Percentiles rank a stretch among this genome's conserved stretches.
Evolutionary conservation across 2,888 invertebrate genomes (phyloP).

Genomic region (Pseudanteris insignis): DNA sequence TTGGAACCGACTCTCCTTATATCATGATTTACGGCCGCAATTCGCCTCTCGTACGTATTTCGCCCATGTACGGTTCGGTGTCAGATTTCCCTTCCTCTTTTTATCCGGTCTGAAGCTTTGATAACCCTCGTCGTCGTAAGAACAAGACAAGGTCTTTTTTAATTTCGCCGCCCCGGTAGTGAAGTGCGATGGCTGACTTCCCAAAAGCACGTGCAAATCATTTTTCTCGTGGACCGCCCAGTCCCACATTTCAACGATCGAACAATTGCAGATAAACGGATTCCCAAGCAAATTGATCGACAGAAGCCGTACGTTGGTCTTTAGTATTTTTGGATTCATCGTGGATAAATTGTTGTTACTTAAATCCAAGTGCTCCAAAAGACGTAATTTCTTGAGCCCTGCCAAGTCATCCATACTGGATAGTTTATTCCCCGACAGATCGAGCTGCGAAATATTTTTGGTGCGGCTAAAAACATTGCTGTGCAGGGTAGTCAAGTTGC

Average conservation of each 20-base stretch:
- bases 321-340: constrained; percentile 70
- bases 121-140: constrained; percentile 70
- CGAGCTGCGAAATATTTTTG: constrained; percentile 72
- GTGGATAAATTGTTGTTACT: constrained; percentile 73
- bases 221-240: constrained; percentile 76
- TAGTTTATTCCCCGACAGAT: constrained; percentile 72
- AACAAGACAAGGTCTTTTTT: constrained; percentile 73
- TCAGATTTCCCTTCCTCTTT: constrained; percentile 70
- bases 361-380: constrained; percentile 72
- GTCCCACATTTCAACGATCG: constrained; percentile 77
- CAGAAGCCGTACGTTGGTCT: constrained; percentile 70
- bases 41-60: constrained; percentile 76
- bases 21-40: constrained; percentile 68
- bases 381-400: constrained; percentile 70
- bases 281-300: constrained; percentile 75
- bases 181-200: constrained; percentile 74
- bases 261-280: constrained; percentile 76
- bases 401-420: constrained; percentile 68
- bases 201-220: constrained; percentile 73
- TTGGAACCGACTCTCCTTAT: constrained; percentile 43
- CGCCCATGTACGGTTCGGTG: constrained; percentile 76
- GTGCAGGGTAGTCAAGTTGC: constrained; percentile 72
- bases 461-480: constrained; percentile 72
- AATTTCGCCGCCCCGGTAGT: constrained; percentile 73
- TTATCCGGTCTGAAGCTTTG: constrained; percentile 68